A percentile compares a stretch with the other conserved stretches of the same genome.
These are phyloP conservation scores for Lynx canadensis DNA, from an alignment of 2,113 vertebrate genomes.

Conservation along the genomic window DNA sequence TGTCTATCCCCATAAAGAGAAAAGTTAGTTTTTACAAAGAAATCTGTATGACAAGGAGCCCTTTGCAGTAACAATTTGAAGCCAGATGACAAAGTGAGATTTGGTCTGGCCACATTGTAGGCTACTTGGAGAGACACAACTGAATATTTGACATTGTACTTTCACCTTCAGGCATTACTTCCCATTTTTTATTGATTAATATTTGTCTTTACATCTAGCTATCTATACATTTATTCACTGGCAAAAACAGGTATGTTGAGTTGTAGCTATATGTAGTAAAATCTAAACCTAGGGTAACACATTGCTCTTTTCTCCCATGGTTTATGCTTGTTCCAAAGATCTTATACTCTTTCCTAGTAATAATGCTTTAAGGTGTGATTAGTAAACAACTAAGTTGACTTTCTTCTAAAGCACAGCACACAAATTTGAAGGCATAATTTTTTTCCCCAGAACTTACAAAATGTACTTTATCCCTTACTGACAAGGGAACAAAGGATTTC, in stretches of 20 bases:
- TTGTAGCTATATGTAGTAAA: background rate
- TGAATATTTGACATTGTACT: background rate
- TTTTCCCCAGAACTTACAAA: slow-evolving; percentile 47
- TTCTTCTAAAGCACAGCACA: background rate
- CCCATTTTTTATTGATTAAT: background rate
- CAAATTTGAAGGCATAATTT: slow-evolving; percentile 69
- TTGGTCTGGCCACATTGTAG: background rate
- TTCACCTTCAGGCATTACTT: background rate
- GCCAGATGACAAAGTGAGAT: background rate
- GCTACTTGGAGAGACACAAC: background rate
- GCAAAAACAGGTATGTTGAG: background rate
- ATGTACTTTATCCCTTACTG: slow-evolving; percentile 53
- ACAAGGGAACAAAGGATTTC: slow-evolving; percentile 72
- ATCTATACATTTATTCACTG: background rate
- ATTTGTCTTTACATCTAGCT: background rate
- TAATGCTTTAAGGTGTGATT: slow-evolving; percentile 40
- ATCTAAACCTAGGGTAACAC: background rate
- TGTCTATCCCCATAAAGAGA: background rate
- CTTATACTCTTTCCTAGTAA: background rate
- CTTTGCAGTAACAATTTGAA: background rate
- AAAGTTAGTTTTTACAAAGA: background rate
- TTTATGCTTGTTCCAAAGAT: slow-evolving; percentile 2
- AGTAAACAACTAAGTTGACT: slow-evolving; percentile 68
- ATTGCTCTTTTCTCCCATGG: background rate
- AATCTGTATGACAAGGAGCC: background rate